Evolutionary conservation across 2,113 vertebrate genomes (phyloP).

Genomic region (Toxotes chatareus): DNA sequence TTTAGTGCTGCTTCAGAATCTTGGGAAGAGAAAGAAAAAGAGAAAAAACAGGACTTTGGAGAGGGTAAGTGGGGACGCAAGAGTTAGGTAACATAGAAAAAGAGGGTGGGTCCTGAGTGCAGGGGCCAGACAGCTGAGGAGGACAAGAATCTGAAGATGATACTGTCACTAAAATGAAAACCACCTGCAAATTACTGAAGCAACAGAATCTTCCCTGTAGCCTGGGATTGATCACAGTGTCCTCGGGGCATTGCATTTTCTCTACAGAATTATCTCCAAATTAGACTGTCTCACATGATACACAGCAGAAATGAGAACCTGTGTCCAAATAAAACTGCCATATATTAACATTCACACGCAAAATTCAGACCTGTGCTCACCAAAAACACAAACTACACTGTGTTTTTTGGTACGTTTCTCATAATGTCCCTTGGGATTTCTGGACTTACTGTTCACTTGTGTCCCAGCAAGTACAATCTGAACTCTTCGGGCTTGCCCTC

Average conservation of each 20-base stretch:
- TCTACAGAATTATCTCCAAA: slow-evolving; percentile 44
- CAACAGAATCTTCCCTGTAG: slow-evolving; percentile 36
- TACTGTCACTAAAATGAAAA: slow-evolving; percentile 71
- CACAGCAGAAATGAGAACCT: slow-evolving; percentile 28
- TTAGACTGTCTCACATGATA: slow-evolving; percentile 37
- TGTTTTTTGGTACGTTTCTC: slow-evolving; percentile 8
- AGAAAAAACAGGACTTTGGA: neutral
- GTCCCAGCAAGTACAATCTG: slow-evolving; percentile 28
- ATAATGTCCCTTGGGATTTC: slow-evolving; percentile 29
- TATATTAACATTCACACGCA: slow-evolving; percentile 45
- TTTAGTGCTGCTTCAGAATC: neutral
- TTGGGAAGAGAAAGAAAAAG: neutral
- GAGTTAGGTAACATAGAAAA: slow-evolving; percentile 41
- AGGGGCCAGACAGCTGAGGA: slow-evolving; percentile 44
- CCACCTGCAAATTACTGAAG: slow-evolving; percentile 62
- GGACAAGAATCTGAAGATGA: slow-evolving; percentile 58
- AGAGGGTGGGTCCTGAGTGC: slow-evolving; percentile 14
- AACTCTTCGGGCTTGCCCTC: slow-evolving; percentile 16
- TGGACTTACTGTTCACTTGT: slow-evolving; percentile 29
- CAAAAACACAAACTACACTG: slow-evolving; percentile 3
- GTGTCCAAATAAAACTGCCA: slow-evolving; percentile 40
- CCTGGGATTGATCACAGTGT: slow-evolving; percentile 57
- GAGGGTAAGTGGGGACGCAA: slow-evolving; percentile 53
- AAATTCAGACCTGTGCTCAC: neutral
- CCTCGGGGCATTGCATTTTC: slow-evolving; percentile 40